phyloP scores from a whole-genome alignment of 2,888 invertebrate species.

The Spilarctia lutea region DNA sequence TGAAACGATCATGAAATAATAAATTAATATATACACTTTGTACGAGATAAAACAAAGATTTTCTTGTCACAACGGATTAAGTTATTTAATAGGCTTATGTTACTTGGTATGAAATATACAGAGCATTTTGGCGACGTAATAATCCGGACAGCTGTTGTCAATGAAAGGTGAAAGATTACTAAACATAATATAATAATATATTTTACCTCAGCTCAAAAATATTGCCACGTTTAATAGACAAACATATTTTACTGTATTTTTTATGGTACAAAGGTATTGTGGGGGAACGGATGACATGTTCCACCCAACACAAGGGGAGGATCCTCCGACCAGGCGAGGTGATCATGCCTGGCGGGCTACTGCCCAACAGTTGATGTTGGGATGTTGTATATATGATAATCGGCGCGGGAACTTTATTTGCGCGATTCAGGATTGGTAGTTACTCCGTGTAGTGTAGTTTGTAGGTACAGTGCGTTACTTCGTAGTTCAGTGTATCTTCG shows the following conservation, averaged over 20 bases:
- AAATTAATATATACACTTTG: not conserved
- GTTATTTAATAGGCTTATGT: not conserved
- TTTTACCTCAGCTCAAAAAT: not conserved
- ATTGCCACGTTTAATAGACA: not conserved
- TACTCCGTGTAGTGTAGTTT: too few relatives aligned
- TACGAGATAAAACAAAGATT: not conserved
- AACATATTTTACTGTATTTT: not conserved
- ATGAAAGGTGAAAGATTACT: constrained; percentile 2
- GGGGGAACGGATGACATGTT: too few relatives aligned
- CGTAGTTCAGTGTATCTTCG: too few relatives aligned
- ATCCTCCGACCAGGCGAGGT: too few relatives aligned
- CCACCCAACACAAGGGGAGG: too few relatives aligned
- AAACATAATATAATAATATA: not conserved
- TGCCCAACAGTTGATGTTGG: too few relatives aligned
- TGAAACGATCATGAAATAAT: not conserved
- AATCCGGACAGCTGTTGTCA: constrained; percentile 14
- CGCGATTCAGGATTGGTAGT: too few relatives aligned
- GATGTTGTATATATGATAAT: too few relatives aligned
- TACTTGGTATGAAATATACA: constrained; percentile 7
- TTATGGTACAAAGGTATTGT: too few relatives aligned
- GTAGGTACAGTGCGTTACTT: too few relatives aligned
- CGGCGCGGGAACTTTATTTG: too few relatives aligned
- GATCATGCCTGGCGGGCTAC: too few relatives aligned
- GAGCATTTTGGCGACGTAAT: constrained; percentile 5
- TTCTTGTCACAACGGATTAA: constrained; percentile 3